A percentile compares a stretch with the other conserved stretches of the same genome.
These are phyloP conservation scores for Nestor notabilis DNA, from an alignment of 2,113 vertebrate species.

Conservation along the genomic window DNA sequence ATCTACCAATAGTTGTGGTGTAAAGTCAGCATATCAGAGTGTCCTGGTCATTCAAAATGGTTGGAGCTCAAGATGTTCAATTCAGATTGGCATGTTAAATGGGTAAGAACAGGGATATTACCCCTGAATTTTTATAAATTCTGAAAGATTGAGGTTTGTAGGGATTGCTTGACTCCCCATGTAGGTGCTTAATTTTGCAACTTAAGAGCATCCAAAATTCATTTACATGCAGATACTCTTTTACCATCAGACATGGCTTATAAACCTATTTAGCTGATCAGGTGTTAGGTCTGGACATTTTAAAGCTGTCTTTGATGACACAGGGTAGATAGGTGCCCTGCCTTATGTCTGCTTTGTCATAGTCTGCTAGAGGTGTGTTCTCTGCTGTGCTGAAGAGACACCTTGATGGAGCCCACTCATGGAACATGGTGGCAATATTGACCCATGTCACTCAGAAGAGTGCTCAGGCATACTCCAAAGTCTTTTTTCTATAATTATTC, in stretches of 20 bases:
- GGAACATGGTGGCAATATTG: rapidly evolving
- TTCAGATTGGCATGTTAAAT: neutral
- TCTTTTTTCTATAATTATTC: neutral
- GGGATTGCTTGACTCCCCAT: neutral
- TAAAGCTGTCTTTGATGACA: neutral
- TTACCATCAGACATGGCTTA: neutral
- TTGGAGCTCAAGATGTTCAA: neutral
- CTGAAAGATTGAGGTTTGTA: neutral
- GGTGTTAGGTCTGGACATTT: neutral
- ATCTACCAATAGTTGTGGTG: neutral
- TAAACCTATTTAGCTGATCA: neutral
- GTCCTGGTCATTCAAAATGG: neutral
- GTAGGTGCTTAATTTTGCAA: neutral
- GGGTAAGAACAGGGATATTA: neutral
- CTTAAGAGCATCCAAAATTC: neutral
- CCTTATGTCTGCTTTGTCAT: neutral
- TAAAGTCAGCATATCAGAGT: neutral
- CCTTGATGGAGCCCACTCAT: rapidly evolving
- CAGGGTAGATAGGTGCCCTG: neutral
- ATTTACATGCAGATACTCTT: neutral
- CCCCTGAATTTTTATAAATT: neutral
- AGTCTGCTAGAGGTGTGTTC: neutral
- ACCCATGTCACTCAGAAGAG: neutral
- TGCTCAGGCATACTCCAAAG: neutral
- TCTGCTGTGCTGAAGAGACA: neutral